These are phyloP conservation scores for Drosophila ustulata DNA, from an alignment of 2,888 invertebrate genomes.

Conservation along the genomic window DNA sequence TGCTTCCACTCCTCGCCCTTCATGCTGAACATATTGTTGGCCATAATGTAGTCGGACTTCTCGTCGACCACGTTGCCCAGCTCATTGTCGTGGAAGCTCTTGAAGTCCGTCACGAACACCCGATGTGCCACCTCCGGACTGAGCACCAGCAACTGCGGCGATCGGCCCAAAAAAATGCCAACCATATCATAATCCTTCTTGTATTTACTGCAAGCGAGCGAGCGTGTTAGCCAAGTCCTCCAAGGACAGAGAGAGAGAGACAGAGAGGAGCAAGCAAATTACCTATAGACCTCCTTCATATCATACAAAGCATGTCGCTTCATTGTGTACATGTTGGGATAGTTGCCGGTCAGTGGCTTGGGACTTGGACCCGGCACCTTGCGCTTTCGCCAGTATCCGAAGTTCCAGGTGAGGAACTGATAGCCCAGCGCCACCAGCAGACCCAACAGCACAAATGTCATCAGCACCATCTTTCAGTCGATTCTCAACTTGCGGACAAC, in stretches of 20 bases:
- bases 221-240: neutral
- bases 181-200: constrained; percentile 63
- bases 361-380: constrained; percentile 16
- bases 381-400: constrained; percentile 82
- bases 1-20: constrained; percentile 86
- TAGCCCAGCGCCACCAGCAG: constrained; percentile 52
- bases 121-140: constrained; percentile 82
- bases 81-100: constrained; percentile 15
- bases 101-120: constrained; percentile 79
- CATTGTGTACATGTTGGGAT: constrained; percentile 11
- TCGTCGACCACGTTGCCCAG: constrained; percentile 1
- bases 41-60: constrained; percentile 12
- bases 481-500: neutral
- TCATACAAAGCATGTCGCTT: constrained; percentile 12
- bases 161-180: constrained; percentile 82
- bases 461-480: neutral
- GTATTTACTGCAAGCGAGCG: constrained; percentile 2
- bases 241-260: too few species aligned
- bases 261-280: neutral
- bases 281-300: constrained; percentile 11
- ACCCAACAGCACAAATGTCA: constrained; percentile 6
- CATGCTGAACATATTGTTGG: constrained; percentile 64
- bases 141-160: constrained; percentile 82
- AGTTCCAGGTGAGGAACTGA: constrained; percentile 74
- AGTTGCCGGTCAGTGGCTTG: constrained; percentile 6